Conservation (phyloP, 2,797 vertebrate species). For the Eulemur coronatus region DNA sequence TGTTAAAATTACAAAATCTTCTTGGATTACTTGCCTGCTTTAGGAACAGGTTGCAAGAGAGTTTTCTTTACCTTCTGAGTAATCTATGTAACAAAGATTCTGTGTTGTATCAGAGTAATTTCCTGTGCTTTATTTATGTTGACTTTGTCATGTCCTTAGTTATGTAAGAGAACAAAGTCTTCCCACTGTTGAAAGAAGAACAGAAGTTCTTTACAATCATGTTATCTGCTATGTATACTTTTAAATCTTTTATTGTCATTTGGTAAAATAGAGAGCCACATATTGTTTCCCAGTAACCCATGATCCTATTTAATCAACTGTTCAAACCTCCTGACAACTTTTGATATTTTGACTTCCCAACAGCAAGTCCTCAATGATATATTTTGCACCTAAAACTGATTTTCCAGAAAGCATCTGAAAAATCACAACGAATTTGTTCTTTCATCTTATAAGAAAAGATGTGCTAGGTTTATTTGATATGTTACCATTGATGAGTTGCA, state of each 20-base stretch:
- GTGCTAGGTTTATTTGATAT: neutral
- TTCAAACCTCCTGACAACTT: neutral
- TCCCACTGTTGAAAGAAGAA: neutral
- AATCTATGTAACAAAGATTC: neutral
- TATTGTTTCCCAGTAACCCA: neutral
- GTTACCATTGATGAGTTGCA: neutral
- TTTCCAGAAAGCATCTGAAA: neutral
- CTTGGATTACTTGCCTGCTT: neutral
- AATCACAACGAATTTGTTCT: neutral
- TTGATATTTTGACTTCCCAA: neutral
- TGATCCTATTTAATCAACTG: neutral
- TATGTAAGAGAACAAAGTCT: conserved; percentile 10
- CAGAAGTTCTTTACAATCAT: neutral
- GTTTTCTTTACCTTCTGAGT: neutral
- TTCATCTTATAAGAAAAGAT: neutral
- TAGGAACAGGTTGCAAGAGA: neutral
- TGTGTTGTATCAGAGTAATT: neutral
- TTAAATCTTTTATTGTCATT: neutral
- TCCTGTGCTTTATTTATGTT: neutral
- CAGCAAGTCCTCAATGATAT: neutral
- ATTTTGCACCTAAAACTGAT: neutral
- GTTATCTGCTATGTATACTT: neutral
- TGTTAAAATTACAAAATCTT: neutral
- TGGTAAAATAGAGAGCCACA: neutral
- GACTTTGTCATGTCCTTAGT: neutral